A percentile compares a stretch with the other conserved stretches of the same genome.
Evolutionary conservation across 2,797 vertebrate genomes (phyloP).

Genomic region (Lemur catta): DNA sequence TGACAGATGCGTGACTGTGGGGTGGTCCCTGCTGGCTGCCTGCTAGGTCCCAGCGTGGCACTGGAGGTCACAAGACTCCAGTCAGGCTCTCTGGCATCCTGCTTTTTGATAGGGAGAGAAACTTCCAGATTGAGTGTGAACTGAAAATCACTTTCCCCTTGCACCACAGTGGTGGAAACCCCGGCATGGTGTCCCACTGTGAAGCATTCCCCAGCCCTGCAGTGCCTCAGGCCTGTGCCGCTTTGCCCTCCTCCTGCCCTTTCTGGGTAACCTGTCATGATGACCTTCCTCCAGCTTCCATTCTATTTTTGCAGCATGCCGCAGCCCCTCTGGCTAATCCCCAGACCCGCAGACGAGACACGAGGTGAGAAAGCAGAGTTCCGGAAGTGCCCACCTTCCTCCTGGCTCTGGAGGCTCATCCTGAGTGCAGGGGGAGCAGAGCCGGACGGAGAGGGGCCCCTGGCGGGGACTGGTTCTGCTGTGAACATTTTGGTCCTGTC

Average conservation of each 20-base stretch:
- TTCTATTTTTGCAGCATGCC: background rate
- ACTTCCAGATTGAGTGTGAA: background rate
- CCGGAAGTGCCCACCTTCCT: background rate
- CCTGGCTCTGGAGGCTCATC: background rate
- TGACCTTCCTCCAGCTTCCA: no score
- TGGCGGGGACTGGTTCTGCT: background rate
- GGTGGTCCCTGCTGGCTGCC: background rate
- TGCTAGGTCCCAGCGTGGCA: background rate
- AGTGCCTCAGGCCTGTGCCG: background rate
- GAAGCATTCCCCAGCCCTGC: no score
- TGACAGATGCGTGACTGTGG: no score
- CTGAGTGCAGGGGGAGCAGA: no score
- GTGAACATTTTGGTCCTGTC: background rate
- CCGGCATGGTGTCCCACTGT: rapidly evolving
- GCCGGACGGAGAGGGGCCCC: background rate
- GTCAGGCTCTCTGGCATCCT: background rate
- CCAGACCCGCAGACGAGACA: background rate
- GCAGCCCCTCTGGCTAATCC: background rate
- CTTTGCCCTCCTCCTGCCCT: background rate
- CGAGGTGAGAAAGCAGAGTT: background rate
- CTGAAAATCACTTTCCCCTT: background rate
- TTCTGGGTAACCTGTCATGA: background rate
- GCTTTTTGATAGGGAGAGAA: background rate
- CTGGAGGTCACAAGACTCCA: no score
- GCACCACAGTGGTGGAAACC: background rate